Evolutionary conservation across 2,888 invertebrate genomes (phyloP).

Genomic region (Scaeva pyrastri): DNA sequence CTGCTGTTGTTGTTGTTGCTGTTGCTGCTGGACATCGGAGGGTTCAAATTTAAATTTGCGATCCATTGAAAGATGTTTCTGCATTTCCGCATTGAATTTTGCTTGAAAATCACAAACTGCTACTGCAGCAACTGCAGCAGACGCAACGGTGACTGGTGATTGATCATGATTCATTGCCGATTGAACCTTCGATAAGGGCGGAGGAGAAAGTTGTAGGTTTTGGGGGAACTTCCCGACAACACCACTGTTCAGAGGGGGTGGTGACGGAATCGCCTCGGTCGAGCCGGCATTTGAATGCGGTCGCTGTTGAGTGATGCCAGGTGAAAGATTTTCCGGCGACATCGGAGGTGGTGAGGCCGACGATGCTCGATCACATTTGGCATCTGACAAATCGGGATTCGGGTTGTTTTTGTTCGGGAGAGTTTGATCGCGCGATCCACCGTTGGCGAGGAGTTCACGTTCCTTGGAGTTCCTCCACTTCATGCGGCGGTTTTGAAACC

Average conservation of each 20-base stretch:
- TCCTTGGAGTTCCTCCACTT: conserved; percentile 99
- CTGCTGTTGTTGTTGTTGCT: conserved; percentile 79
- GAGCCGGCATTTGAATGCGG: conserved; percentile 78
- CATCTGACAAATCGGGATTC: conserved; percentile 96
- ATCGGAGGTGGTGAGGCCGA: conserved; percentile 85
- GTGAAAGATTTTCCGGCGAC: conserved; percentile 80
- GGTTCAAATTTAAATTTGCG: conserved; percentile 82
- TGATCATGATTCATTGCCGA: conserved; percentile 78
- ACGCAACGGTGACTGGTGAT: conserved; percentile 76
- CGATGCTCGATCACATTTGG: conserved; percentile 91
- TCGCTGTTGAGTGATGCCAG: conserved; percentile 77
- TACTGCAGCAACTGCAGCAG: conserved; percentile 63
- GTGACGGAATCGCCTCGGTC: conserved; percentile 75
- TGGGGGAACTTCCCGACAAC: conserved; percentile 71
- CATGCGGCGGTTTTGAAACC: conserved; percentile 99
- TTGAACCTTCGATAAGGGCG: conserved; percentile 78
- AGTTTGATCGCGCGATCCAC: conserved; percentile 97
- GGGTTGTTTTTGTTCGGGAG: conserved; percentile 98
- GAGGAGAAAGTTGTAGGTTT: conserved; percentile 81
- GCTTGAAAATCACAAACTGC: conserved; percentile 81
- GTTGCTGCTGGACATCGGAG: conserved; percentile 78
- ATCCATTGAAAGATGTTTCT: conserved; percentile 82
- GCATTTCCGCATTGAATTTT: conserved; percentile 83
- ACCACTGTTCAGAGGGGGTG: conserved; percentile 73
- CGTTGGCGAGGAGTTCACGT: conserved; percentile 95